Base-by-base conservation (phyloP, 2,888 invertebrate genomes). In the Plebejus argus region DNA sequence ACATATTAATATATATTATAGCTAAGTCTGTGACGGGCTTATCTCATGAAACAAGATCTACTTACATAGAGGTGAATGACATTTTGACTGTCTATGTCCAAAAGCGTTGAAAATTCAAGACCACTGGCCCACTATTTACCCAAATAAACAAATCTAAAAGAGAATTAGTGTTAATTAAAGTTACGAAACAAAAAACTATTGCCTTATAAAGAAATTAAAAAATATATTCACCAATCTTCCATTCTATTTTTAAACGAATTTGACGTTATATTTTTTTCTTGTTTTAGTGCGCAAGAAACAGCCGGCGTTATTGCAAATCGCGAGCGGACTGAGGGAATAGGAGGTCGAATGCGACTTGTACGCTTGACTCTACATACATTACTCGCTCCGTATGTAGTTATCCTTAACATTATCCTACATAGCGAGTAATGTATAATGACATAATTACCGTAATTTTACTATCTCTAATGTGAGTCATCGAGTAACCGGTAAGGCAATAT, bases 1-100 rank as follows among this genome's bases (percentile, higher is more conserved):
- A n/a, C n/a, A n/a, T n/a, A n/a, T n/a, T n/a, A n/a, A n/a, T n/a
- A n/a, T n/a, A n/a, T n/a, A n/a, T n/a, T n/a, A n/a, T n/a, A n/a
- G n/a, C n/a, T n/a, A n/a, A n/a, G n/a, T n/a, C n/a, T n/a, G n/a
- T n/a, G n/a, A n/a, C n/a, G n/a, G n/a, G n/a, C n/a, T n/a, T n/a
- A n/a, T n/a, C 33, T 33, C 10, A 2, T 83, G 82, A 87, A 70
- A 39, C 56, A 35, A 70, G 58, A 87, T 87, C 88, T 81, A 93
- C 92, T 94, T 94, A 93, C 93, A 93, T 89, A 61, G 93, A 83
- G 89, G 89, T 92, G 90, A 94, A 93, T 84, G 93, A 89, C 93
- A 93, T 94, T 86, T 81, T 86, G 56, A 85, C 81, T 84, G 83
- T 80, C 85, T 82, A 81, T 79, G 79, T 78, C 81, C 82, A 81